Percentiles rank a stretch among this genome's conserved stretches.
Evolutionary conservation across 2,888 invertebrate genomes (phyloP).

Genomic region (Boloria euphrosyne): DNA sequence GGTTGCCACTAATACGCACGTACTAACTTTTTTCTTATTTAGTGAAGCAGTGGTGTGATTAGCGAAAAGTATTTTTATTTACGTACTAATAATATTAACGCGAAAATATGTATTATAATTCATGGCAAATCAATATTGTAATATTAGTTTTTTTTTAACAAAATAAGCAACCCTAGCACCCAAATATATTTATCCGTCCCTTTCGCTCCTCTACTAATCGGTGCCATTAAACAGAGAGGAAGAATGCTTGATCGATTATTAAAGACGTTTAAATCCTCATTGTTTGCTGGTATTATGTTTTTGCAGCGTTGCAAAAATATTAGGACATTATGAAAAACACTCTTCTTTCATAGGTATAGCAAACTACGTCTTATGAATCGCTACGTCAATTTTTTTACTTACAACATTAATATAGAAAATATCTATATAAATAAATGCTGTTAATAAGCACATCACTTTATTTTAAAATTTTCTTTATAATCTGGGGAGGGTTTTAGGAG

Average conservation of each 20-base stretch:
- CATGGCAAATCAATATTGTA: background rate
- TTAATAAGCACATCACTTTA: no score
- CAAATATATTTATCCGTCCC: slow-evolving; percentile 27
- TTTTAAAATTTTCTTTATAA: no score
- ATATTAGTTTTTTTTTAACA: background rate
- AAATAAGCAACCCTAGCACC: slow-evolving; percentile 11
- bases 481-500: no score
- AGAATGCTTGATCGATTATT: slow-evolving; percentile 27
- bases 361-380: no score
- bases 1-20: no score
- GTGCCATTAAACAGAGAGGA: slow-evolving; percentile 21
- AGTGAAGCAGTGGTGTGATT: no score
- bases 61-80: no score
- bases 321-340: background rate
- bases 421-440: no score
- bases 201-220: slow-evolving; percentile 19
- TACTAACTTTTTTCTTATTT: no score
- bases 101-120: background rate
- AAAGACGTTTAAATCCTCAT: slow-evolving; percentile 31
- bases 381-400: no score
- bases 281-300: slow-evolving; percentile 24
- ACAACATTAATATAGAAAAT: no score
- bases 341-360: no score
- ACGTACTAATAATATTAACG: background rate
- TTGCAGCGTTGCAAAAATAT: slow-evolving; percentile 24